A percentile compares a stretch with the other conserved stretches of the same genome.
Conservation (phyloP, 2,797 vertebrate species). For the Babyrousa celebensis region DNA sequence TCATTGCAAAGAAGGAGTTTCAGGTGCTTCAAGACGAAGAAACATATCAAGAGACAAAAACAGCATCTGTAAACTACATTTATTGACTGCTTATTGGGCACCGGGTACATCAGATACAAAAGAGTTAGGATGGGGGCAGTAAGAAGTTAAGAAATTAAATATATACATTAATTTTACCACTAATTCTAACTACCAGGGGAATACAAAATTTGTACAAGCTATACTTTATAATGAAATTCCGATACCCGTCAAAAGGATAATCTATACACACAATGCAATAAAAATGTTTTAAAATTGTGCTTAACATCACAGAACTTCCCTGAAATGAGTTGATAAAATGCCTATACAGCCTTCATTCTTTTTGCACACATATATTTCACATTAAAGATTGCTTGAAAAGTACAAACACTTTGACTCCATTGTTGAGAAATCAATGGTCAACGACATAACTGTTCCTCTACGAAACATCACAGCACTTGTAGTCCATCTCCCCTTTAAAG, state of each 20-base stretch:
- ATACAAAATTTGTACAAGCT: conserved; percentile 71
- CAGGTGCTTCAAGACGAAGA: conserved; percentile 23
- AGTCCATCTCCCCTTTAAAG: conserved; percentile 62
- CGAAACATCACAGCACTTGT: conserved; percentile 31
- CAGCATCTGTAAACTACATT: background rate
- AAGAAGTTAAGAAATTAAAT: conserved; percentile 68
- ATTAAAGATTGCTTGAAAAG: conserved; percentile 35
- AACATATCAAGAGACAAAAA: conserved; percentile 36
- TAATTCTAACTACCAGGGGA: conserved; percentile 68
- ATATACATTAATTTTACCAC: conserved; percentile 38
- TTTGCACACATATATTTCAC: background rate
- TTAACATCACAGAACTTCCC: conserved; percentile 68
- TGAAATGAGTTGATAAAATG: conserved; percentile 69
- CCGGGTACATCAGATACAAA: conserved; percentile 33
- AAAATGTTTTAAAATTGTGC: conserved; percentile 74
- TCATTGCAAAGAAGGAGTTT: background rate
- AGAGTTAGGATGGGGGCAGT: background rate
- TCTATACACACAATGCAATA: conserved; percentile 59
- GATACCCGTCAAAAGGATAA: conserved; percentile 71
- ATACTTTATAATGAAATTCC: conserved; percentile 63
- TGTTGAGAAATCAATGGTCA: background rate
- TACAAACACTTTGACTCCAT: background rate
- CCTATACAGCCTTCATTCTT: background rate
- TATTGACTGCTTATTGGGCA: conserved; percentile 58
- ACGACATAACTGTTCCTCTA: background rate